Evolutionary conservation across 2,888 invertebrate species (phyloP), one percentile per base, ranked within the genome.

Genomic region (Fragum whitleyi): DNA sequence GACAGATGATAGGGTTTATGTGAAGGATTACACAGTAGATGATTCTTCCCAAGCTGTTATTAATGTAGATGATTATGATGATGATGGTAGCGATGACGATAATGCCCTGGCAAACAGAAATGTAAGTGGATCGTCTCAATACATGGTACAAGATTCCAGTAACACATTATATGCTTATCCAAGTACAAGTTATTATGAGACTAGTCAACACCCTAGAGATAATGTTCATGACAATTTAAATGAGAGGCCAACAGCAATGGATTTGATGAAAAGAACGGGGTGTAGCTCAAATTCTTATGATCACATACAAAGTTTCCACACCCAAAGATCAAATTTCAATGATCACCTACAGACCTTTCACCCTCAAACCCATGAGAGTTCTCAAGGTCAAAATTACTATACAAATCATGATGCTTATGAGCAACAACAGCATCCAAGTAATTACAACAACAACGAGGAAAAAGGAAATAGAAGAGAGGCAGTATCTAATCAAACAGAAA

Each of bases 201-300:
- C 21, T 14, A 23, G 57, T 23, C 23, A 57, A 23, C 23, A 57
- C 3, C 3, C 6, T 23, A n/a, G 19, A 57, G 26, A n/a, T 23
- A 26, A 57, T 23, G 6, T 11, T n/a, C 3, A 23, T 23, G 11
- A 11, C 3, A 7, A 7, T 6, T 57, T 23, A 36, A 36, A 9
- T 9, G 5, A 51, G n/a, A 57, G 26, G n/a, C 57, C 57, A 23
- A 57, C 23, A 23, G 57, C 57, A 57, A 57, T 57, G 57, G 57
- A 57, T n/a, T 26, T 57, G 47, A 47, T 47, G 47, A 47, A 47
- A n/a, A 47, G 47, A 14, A 47, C 47, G 3, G 32, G 32, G 3
- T 9, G 16, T 5, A 47, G 47, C 47, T 19, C 39, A 39, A 6
- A 39, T 39, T 39, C 47, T 47, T 47, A 47, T n/a, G 14, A 47